Evolutionary conservation across 2,113 vertebrate genomes (phyloP).

Genomic region (Oxyura jamaicensis): DNA sequence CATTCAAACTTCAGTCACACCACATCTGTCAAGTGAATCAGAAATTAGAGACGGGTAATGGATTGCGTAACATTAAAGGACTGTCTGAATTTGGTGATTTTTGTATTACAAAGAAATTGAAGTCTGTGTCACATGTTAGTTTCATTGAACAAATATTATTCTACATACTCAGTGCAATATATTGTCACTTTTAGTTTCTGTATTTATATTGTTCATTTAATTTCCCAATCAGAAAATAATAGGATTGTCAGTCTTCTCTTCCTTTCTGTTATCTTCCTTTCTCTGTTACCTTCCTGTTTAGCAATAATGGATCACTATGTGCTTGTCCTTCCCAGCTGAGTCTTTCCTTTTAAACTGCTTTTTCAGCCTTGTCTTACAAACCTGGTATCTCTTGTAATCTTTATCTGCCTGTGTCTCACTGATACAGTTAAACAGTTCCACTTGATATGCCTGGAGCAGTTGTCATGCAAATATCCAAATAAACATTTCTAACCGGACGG

Average conservation of each 20-base stretch:
- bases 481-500: neutral
- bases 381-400: neutral
- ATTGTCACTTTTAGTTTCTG: neutral
- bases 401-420: neutral
- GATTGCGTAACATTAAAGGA: neutral
- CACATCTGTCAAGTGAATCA: neutral
- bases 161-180: neutral
- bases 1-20: neutral
- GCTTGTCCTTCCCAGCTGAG: neutral
- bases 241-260: neutral
- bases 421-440: neutral
- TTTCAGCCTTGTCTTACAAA: neutral
- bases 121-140: neutral
- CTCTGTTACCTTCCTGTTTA: neutral
- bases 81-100: neutral
- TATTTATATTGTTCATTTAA: neutral
- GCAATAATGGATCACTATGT: neutral
- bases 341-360: neutral
- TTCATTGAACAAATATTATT: slow-evolving; percentile 8
- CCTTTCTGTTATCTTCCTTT: neutral
- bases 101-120: neutral
- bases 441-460: neutral
- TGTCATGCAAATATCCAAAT: neutral
- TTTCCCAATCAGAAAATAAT: neutral
- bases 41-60: neutral